Conservation (phyloP, 2,888 invertebrate genomes). For the Drosophila rellima region DNA sequence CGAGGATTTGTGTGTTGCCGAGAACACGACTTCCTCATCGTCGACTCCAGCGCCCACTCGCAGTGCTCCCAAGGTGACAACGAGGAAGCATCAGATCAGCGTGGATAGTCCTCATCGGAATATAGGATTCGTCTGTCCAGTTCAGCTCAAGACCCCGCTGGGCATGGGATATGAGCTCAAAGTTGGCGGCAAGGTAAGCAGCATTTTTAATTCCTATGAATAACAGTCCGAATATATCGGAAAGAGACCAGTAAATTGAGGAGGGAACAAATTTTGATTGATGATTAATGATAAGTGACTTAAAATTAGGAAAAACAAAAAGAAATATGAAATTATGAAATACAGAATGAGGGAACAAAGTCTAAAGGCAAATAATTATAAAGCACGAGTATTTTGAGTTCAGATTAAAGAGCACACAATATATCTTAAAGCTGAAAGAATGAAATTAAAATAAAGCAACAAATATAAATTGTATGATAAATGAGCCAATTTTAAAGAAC, state of each 20-base stretch:
- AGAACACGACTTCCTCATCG: constrained; percentile 89
- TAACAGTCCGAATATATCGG: background rate
- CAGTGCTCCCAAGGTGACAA: constrained; percentile 71
- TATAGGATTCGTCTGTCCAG: constrained; percentile 94
- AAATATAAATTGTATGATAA: too few species aligned
- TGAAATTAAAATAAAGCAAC: background rate
- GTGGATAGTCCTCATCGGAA: constrained; percentile 86
- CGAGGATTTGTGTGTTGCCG: constrained; percentile 91
- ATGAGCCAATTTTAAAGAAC: background rate
- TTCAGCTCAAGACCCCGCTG: constrained; percentile 93
- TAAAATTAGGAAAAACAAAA: background rate
- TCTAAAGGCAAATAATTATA: constrained; percentile 1
- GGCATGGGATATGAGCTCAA: constrained; percentile 93
- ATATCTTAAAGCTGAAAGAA: background rate
- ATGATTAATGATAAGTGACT: constrained; percentile 12
- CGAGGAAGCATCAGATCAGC: constrained; percentile 79
- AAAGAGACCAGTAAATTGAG: background rate
- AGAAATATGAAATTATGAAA: background rate
- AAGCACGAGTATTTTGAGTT: background rate
- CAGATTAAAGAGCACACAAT: background rate
- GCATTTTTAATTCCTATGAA: background rate
- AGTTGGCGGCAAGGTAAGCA: constrained; percentile 90
- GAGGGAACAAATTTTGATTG: background rate
- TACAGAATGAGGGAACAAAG: background rate
- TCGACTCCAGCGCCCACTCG: constrained; percentile 88